Evolutionary conservation across 2,113 vertebrate species (phyloP), one percentile per base, ranked within the genome.

Genomic region (Lethenteron reissneri): DNA sequence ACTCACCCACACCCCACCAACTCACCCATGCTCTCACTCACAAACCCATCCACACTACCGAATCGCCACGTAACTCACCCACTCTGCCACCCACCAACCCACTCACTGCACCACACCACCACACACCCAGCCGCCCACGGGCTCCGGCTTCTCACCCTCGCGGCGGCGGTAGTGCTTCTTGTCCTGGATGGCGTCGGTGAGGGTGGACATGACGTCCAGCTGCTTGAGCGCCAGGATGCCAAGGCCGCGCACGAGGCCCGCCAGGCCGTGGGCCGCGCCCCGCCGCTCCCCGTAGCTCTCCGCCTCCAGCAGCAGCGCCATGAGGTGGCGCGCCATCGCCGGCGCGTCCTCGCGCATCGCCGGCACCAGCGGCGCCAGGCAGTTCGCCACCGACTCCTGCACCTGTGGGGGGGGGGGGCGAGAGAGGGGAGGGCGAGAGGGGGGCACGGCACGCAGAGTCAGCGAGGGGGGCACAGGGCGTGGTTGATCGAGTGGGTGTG

Each of bases 221-320:
- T 99, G 94, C 76, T 99, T 99, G 58, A 99, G 88, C 0, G 94
- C 89, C 56, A 99, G 84, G 78, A 99, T 99, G 56, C 94, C 94
- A 8, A 99, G 83, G 56, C 94, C 94, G 72, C 95, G 97, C 73
- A 99, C 92, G 76, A 97, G 83, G 7, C 94, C 92, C 0, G 94
- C 94, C 78, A 99, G 81, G 1, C 94, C 94, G 0, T 99, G 97
- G 0, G 94, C 94, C 0, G 94, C 94, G 5, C 94, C 94, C 78
- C 88, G 95, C 71, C 94, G 84, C 75, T 99, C 94, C 0, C 92
- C 94, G 0, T 97, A 99, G 75, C 94, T 97, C 76, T 97, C 94
- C 0, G 92, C 96, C 79, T 99, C 91, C 74, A 99, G 79, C 71
- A 99, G 83, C 75, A 95, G 85, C 82, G 92, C 86, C 78, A 99